Conservation (phyloP, 2,888 invertebrate genomes). For the Malthinus seriepunctatus region DNA sequence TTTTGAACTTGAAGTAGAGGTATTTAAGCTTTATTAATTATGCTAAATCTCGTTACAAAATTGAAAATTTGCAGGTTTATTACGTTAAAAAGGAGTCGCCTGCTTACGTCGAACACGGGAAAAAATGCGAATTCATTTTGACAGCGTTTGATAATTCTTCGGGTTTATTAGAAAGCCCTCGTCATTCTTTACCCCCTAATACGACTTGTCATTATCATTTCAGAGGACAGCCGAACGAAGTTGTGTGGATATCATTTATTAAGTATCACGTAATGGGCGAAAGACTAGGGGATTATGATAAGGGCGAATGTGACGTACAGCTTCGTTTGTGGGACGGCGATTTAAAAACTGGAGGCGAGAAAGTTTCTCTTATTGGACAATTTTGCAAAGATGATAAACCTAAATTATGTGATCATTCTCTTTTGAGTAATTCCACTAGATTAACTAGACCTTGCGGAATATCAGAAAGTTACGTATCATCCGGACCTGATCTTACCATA, state of each 20-base stretch:
- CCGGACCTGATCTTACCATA: conserved; percentile 74
- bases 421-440: conserved; percentile 72
- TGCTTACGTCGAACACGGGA: conserved; percentile 72
- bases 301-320: conserved; percentile 73
- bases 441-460: conserved; percentile 72
- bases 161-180: conserved; percentile 74
- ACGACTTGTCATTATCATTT: conserved; percentile 82
- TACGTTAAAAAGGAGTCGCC: conserved; percentile 77
- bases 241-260: conserved; percentile 82
- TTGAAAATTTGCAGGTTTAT: conserved; percentile 59
- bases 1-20: conserved; percentile 81
- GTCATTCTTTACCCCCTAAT: conserved; percentile 79
- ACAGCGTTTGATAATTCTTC: conserved; percentile 75
- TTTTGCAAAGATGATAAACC: conserved; percentile 80
- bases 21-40: conserved; percentile 47
- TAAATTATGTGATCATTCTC: conserved; percentile 72
- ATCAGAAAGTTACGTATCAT: conserved; percentile 77
- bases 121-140: conserved; percentile 76
- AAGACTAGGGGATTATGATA: conserved; percentile 67
- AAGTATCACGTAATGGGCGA: conserved; percentile 73
- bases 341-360: conserved; percentile 47
- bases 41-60: background rate
- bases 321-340: conserved; percentile 78
- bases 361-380: conserved; percentile 66
- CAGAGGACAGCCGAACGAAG: conserved; percentile 73